Conservation (phyloP, 2,797 vertebrate genomes). For the Lepidocolaptes lacrymiger region DNA sequence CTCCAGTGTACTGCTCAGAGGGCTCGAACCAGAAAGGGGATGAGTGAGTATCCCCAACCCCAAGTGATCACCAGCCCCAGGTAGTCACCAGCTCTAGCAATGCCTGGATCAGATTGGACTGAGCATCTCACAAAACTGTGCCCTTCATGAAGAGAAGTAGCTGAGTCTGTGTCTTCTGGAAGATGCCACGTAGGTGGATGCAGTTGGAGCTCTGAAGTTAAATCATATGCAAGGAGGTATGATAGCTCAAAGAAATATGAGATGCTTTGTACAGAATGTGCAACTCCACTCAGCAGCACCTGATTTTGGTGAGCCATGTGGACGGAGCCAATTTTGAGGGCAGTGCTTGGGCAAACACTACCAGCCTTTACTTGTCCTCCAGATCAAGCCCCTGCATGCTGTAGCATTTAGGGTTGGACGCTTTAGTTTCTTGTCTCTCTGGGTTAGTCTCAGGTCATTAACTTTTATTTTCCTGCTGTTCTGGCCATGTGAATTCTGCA, state of each 20-base stretch:
- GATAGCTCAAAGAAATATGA: background rate
- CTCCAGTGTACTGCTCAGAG: background rate
- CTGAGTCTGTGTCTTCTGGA: background rate
- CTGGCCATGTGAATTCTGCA: background rate
- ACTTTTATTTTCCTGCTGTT: slow-evolving; percentile 24
- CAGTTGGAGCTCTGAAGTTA: background rate
- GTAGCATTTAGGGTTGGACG: background rate
- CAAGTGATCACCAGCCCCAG: background rate
- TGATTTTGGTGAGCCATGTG: background rate
- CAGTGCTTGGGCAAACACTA: background rate
- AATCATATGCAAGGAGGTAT: background rate
- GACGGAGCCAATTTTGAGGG: background rate
- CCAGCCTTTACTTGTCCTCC: background rate
- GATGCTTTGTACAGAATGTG: background rate
- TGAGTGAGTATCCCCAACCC: background rate
- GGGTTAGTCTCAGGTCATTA: slow-evolving; percentile 21
- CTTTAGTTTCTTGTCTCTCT: slow-evolving; percentile 7
- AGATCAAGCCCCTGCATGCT: background rate
- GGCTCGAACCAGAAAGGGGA: background rate
- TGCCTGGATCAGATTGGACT: background rate
- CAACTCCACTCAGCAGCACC: background rate
- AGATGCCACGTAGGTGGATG: background rate
- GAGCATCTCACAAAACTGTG: background rate
- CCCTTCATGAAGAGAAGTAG: background rate
- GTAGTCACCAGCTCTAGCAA: background rate